A percentile compares a stretch with the other conserved stretches of the same genome.
These are phyloP conservation scores for Drosophila infuscata DNA, from an alignment of 2,888 invertebrate species.

Conservation along the genomic window DNA sequence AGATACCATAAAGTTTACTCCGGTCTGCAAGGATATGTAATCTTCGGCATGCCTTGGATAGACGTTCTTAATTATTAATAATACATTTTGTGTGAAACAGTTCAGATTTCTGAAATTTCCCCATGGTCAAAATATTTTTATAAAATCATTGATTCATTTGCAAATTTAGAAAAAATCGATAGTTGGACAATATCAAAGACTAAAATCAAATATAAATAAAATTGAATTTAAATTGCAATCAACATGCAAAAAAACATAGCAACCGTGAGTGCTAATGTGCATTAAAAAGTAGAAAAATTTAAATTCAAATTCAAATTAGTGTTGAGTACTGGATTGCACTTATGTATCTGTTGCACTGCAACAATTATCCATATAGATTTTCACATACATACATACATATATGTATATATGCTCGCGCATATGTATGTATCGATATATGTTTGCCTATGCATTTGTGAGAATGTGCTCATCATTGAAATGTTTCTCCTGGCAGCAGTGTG, in stretches of 20 bases:
- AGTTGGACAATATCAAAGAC: not conserved
- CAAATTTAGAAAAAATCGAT: not conserved
- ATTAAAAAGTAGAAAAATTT: conserved; percentile 11
- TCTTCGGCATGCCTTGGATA: not conserved
- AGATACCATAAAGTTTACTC: not conserved
- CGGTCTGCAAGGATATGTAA: not conserved
- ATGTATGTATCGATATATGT: conserved; percentile 2
- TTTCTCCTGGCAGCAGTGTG: conserved; percentile 20
- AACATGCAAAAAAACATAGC: not conserved
- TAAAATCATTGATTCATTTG: not conserved
- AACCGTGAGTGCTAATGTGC: conserved; percentile 16
- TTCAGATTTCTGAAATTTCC: not conserved
- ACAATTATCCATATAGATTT: conserved; percentile 41
- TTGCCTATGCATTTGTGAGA: conserved; percentile 2
- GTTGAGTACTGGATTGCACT: conserved; percentile 19
- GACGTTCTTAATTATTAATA: too few relatives aligned
- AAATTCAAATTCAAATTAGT: conserved; percentile 19
- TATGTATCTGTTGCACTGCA: conserved; percentile 27
- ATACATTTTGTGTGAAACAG: not conserved
- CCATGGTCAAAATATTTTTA: not conserved
- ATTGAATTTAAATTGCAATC: not conserved
- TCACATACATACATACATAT: not conserved
- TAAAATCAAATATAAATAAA: not conserved
- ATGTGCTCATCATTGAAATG: conserved; percentile 51
- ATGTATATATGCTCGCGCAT: not conserved